Conservation (phyloP, 2,113 vertebrate genomes). For the Poeciliopsis prolifica region DNA sequence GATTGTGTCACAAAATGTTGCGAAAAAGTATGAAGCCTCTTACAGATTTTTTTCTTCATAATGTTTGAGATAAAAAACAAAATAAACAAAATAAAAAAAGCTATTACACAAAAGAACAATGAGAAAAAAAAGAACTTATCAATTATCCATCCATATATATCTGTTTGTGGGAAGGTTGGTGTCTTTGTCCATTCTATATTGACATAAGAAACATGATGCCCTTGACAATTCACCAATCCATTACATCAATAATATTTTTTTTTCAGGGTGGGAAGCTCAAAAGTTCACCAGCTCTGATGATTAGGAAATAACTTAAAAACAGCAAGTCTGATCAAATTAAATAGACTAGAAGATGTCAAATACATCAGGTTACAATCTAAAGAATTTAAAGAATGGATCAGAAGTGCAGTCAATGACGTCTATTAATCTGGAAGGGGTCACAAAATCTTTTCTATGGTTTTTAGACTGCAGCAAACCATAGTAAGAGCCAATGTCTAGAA, state of each 20-base stretch:
- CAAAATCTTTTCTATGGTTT: not conserved
- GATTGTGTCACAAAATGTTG: constrained; percentile 3
- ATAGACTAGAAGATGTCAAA: not conserved
- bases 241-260: not conserved
- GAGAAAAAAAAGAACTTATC: too few relatives aligned
- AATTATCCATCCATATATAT: not conserved
- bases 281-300: not conserved
- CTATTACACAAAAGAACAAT: too few relatives aligned
- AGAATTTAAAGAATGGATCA: not conserved
- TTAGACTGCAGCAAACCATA: not conserved
- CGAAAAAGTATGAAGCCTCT: not conserved
- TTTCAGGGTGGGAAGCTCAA: not conserved
- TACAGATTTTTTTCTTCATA: not conserved
- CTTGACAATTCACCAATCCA: not conserved
- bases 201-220: not conserved
- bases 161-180: not conserved
- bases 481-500: not conserved
- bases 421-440: not conserved
- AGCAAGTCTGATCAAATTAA: not conserved
- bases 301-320: not conserved
- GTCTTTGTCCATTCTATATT: not conserved
- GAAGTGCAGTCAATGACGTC: not conserved
- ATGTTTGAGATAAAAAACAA: too few relatives aligned
- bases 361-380: not conserved
- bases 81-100: too few relatives aligned